Evolutionary conservation across 1,140 invertebrate species (phyloP).

Genomic region (Drosophila cardini): DNA sequence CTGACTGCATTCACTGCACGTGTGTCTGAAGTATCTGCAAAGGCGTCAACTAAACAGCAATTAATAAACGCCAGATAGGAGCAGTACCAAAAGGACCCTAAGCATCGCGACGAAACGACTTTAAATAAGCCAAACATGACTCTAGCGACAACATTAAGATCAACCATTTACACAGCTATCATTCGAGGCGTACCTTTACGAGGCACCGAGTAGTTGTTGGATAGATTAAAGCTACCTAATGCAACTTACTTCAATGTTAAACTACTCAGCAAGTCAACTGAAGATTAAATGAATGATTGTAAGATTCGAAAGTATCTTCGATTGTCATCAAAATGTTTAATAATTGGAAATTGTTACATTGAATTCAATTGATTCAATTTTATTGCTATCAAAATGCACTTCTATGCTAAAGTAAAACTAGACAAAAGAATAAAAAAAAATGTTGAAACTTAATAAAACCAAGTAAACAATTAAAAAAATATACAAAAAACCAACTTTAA

Average conservation of each 20-base stretch:
- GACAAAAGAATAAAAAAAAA: slow-evolving; percentile 15
- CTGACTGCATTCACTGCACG: slow-evolving; percentile 44
- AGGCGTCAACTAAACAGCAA: slow-evolving; percentile 50
- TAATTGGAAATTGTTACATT: too few relatives aligned
- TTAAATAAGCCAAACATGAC: slow-evolving; percentile 66
- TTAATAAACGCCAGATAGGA: slow-evolving; percentile 58
- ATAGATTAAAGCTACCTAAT: slow-evolving; percentile 3
- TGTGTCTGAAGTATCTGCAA: slow-evolving; percentile 1
- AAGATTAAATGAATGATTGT: neutral
- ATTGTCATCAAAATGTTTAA: too few relatives aligned
- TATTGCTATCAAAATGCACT: slow-evolving; percentile 44
- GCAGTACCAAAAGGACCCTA: slow-evolving; percentile 57
- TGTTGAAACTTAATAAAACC: slow-evolving; percentile 9
- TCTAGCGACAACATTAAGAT: slow-evolving; percentile 36
- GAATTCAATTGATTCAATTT: neutral
- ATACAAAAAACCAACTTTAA: slow-evolving; percentile 5
- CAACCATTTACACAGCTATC: slow-evolving; percentile 51
- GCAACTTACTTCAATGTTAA: slow-evolving; percentile 26
- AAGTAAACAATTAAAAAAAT: slow-evolving; percentile 3
- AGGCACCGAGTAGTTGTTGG: slow-evolving; percentile 29
- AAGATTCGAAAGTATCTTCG: neutral
- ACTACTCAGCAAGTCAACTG: neutral
- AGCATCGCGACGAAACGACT: slow-evolving; percentile 9
- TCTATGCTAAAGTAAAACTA: slow-evolving; percentile 44
- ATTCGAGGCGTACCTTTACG: slow-evolving; percentile 5